Evolutionary conservation across 2,888 invertebrate species (phyloP), one percentile per base, ranked within the genome.

Genomic region (Sesia bembeciformis): DNA sequence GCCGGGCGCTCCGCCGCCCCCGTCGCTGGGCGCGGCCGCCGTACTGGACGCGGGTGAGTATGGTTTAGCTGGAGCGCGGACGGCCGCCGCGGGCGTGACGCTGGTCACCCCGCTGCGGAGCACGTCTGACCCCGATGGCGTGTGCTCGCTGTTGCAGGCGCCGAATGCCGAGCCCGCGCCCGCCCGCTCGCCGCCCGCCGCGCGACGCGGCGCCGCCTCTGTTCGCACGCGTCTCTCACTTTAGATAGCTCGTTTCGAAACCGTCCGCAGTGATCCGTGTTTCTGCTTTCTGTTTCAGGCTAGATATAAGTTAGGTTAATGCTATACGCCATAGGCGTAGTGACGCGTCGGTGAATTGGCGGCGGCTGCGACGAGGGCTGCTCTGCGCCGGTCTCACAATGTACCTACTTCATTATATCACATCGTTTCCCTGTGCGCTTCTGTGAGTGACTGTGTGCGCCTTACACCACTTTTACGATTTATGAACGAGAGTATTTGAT

Each of bases 251-350:
- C 41, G 51, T 40, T 51, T 49, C 49, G 50, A 50, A 49, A 43
- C 42, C 56, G 23, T 51, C 66, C 80, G 78, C 78, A 85, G 85
- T 86, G 83, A 86, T 85, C 79, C 74, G 77, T 76, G 78, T 81
- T 76, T 87, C 84, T 87, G 86, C 86, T 87, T 87, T 87, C 86
- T 87, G 86, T 87, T 87, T 78, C 86, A 87, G 86, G 63, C 84
- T 86, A 86, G 84, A 82, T 84, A 80, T 87, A 86, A 85, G 85
- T 86, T 86, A 85, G 85, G 84, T 85, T 78, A 67, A 72, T 76
- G 75, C 64, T 71, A 71, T 63, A 23, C 23, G 23, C 23, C 23
- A 62, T 66, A 68, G 65, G 65, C 68, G 65, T 63, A 64, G 62
- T 62, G 67, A 58, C 67, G 62, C 67, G 63, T 58, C 70, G 62